Base-by-base conservation (phyloP, 2,888 invertebrate genomes). In the Lypha dubia region DNA sequence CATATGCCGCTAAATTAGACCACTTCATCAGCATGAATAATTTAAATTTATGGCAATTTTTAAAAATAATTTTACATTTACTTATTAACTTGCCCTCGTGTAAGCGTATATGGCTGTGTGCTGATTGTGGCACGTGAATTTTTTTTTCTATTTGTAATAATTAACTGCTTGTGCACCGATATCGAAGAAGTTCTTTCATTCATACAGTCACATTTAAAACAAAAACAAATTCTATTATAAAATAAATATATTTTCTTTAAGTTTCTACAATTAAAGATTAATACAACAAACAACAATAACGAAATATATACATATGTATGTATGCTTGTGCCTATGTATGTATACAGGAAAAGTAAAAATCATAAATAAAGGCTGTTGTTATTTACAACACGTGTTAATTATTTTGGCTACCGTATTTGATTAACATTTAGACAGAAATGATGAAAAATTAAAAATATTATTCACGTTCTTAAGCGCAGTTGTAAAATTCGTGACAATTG, bases 71-170 rank as follows among this genome's bases (percentile, higher is more conserved):
- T 20, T 53, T 53, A 28, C 3, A 53, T 13, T 5, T 15, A 28
- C 28, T 17, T 24, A 5, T 28, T 24, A 20, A 24, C 15, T 38
- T 13, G 24, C 24, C 53, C n/a, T 44, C 44, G 44, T 44, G n/a
- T 15, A 44, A 44, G 49, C 49, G 20, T 53, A 11, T 46, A 20
- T 28, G 20, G 15, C n/a, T 35, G 24, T 8, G 60, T 51, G 11
- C 15, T 20, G 8, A 60, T 11, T 70, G 17, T 38, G 60, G 38
- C 68, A 74, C 83, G 77, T 79, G 83, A 62, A 53, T 11, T 63
- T 51, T 63, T 51, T 62, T 60, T 63, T 35, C 56, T 74, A 49
- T 62, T 67, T 58, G 24, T 68, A n/a, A n/a, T n/a, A n/a, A n/a
- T n/a, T n/a, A n/a, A n/a, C n/a, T n/a, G n/a, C n/a, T n/a, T n/a